Evolutionary conservation across 64 coral and sea anemone species (phyloP).

Genomic region (Stichodactyla helianthus): DNA sequence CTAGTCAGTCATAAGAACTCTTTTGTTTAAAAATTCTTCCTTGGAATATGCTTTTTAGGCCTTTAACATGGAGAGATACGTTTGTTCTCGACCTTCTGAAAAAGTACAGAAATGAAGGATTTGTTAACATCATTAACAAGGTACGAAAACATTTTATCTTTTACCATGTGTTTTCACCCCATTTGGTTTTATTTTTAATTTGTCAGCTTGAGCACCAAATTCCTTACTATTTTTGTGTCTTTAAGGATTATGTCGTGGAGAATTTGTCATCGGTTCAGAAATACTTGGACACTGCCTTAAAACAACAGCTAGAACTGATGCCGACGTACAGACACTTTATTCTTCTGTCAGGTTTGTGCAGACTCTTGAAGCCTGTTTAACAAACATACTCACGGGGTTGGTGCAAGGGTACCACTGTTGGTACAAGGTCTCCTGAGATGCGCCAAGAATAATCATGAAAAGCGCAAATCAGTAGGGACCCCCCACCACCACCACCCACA

Average conservation of each 20-base stretch:
- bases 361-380: background rate
- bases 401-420: too few relatives aligned
- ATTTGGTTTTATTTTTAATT: too few relatives aligned
- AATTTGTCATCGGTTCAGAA: conserved; percentile 31
- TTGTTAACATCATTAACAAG: conserved; percentile 41
- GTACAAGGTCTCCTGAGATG: too few relatives aligned
- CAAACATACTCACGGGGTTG: too few relatives aligned
- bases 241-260: conserved; percentile 40
- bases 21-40: background rate
- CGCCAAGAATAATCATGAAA: too few relatives aligned
- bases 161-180: too few relatives aligned
- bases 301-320: conserved; percentile 43
- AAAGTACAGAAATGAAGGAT: conserved; percentile 32
- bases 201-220: too few relatives aligned
- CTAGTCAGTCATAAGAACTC: too few relatives aligned
- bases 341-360: conserved; percentile 43
- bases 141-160: background rate
- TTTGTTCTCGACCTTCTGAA: conserved; percentile 42
- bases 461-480: too few relatives aligned
- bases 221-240: background rate
- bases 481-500: background rate
- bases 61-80: conserved; percentile 22
- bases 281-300: conserved; percentile 42
- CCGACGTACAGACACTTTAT: conserved; percentile 57
- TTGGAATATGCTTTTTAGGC: background rate